Percentiles rank a stretch among this genome's conserved stretches.
Evolutionary conservation across 2,113 vertebrate genomes (phyloP).

Genomic region (Lynx canadensis): DNA sequence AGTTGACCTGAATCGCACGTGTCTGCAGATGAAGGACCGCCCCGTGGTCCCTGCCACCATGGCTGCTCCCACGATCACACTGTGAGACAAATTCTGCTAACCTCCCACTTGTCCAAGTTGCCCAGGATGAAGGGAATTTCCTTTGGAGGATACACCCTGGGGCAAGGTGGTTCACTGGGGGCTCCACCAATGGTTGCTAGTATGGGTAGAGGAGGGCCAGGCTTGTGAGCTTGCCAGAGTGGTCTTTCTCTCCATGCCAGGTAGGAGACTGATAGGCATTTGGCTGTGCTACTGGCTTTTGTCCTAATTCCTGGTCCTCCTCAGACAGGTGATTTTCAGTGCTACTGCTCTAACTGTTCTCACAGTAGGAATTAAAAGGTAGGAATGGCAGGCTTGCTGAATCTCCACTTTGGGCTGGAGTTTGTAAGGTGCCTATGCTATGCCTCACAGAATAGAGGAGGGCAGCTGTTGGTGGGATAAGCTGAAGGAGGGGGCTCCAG

Average conservation of each 20-base stretch:
- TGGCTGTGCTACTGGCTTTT: not conserved
- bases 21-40: not conserved
- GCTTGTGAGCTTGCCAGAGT: not conserved
- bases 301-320: not conserved
- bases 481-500: not conserved
- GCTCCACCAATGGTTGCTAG: not conserved
- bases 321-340: not conserved
- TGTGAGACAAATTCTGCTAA: not conserved
- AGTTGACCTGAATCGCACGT: not conserved
- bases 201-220: too few species aligned
- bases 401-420: not conserved
- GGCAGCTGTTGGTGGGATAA: not conserved
- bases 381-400: not conserved
- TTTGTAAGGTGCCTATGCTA: not conserved
- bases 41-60: too few species aligned
- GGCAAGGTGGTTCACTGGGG: not conserved
- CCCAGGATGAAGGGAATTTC: not conserved
- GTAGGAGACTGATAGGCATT: not conserved
- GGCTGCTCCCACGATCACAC: not conserved
- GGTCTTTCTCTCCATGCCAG: not conserved
- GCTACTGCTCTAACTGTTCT: not conserved
- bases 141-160: not conserved
- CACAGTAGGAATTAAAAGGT: too few species aligned
- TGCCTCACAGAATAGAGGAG: too few species aligned
- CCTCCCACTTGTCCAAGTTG: not conserved